A percentile compares a stretch with the other conserved stretches of the same genome.
Conservation (phyloP, 2,888 invertebrate genomes). For the Falcaria lacertinaria region DNA sequence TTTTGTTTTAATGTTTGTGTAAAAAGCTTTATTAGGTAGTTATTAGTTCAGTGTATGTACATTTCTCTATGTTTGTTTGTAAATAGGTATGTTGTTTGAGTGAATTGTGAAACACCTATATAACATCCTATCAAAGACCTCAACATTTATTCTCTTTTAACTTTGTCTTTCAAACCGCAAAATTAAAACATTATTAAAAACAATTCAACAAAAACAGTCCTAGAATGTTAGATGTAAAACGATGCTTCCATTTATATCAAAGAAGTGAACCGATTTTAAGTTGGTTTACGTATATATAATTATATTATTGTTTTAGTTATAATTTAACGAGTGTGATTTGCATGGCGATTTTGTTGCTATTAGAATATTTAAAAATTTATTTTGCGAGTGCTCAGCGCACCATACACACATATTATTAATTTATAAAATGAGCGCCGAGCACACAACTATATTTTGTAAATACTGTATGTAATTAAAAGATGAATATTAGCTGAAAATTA, state of each 20-base stretch:
- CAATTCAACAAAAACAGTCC: slow-evolving; percentile 38
- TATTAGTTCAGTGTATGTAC: slow-evolving; percentile 63
- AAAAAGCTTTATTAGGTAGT: slow-evolving; percentile 75
- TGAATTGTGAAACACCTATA: slow-evolving; percentile 48
- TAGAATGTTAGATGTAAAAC: slow-evolving; percentile 71
- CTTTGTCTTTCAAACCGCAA: slow-evolving; percentile 25
- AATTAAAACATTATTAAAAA: slow-evolving; percentile 23
- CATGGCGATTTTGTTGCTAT: slow-evolving; percentile 74
- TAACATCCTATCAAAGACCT: slow-evolving; percentile 20
- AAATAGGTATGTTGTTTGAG: slow-evolving; percentile 60
- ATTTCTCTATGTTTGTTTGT: slow-evolving; percentile 65
- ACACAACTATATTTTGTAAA: slow-evolving; percentile 57
- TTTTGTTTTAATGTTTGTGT: slow-evolving; percentile 72
- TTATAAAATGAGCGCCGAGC: slow-evolving; percentile 61
- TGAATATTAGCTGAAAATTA: slow-evolving; percentile 60
- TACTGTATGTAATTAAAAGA: slow-evolving; percentile 60
- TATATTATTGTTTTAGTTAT: slow-evolving; percentile 67
- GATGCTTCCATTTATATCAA: slow-evolving; percentile 80
- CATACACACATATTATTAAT: slow-evolving; percentile 53
- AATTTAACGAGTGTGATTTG: slow-evolving; percentile 74
- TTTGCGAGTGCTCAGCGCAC: slow-evolving; percentile 55
- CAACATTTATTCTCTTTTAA: slow-evolving; percentile 25
- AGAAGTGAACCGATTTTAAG: slow-evolving; percentile 74
- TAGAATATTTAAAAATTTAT: slow-evolving; percentile 54
- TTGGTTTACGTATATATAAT: slow-evolving; percentile 63